Percentiles rank a stretch among this genome's conserved stretches.
phyloP scores from a whole-genome alignment of 2,888 invertebrate species.

The Homarus gammarus region DNA sequence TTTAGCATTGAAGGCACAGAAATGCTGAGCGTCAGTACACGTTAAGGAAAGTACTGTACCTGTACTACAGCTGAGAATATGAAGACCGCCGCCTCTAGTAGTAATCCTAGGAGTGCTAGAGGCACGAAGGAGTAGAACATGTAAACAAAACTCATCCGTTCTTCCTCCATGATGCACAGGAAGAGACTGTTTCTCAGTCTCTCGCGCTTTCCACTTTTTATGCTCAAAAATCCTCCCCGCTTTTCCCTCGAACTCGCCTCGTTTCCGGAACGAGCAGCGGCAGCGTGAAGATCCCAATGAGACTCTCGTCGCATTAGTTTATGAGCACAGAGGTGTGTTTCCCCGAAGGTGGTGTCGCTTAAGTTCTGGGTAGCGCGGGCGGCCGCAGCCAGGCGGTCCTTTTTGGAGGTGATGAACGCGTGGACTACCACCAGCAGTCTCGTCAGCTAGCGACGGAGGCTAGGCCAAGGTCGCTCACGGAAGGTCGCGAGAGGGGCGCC shows the following conservation, averaged over 20 bases:
- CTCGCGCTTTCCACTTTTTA: background rate
- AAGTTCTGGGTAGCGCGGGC: slow-evolving; percentile 24
- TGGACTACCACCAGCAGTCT: background rate
- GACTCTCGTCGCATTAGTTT: background rate
- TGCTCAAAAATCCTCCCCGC: background rate
- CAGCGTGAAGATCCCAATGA: background rate
- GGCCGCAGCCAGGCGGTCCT: background rate
- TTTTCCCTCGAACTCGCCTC: slow-evolving; percentile 9
- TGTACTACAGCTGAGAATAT: slow-evolving; percentile 34
- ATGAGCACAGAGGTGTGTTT: background rate
- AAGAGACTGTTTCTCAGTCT: background rate
- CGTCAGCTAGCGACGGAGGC: slow-evolving; percentile 9
- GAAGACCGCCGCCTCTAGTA: slow-evolving; percentile 60
- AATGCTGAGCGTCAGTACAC: too few species aligned
- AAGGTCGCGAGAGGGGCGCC: slow-evolving; percentile 29
- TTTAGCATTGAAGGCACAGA: too few species aligned
- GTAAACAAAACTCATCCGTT: slow-evolving; percentile 45
- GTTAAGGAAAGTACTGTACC: slow-evolving; percentile 31
- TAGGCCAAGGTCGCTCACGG: slow-evolving; percentile 26
- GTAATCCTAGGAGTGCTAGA: slow-evolving; percentile 49
- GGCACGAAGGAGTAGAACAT: slow-evolving; percentile 66
- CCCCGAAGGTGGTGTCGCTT: background rate
- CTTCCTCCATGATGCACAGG: slow-evolving; percentile 49
- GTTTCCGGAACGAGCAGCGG: background rate
- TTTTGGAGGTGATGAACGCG: background rate